phyloP scores from a whole-genome alignment of 2,113 vertebrate genomes.

The Bubo bubo region DNA sequence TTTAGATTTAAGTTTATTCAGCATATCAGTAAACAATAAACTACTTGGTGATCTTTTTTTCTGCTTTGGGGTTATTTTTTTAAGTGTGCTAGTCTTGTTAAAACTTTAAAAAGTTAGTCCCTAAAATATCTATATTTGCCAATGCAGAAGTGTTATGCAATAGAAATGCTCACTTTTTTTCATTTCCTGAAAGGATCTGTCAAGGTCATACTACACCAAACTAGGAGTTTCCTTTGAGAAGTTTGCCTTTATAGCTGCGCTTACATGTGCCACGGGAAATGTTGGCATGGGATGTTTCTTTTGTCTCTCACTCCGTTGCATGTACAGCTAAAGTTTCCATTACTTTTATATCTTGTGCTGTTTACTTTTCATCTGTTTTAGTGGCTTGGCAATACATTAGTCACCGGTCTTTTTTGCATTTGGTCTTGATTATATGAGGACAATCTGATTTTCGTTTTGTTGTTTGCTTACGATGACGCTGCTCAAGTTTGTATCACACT shows the following conservation, averaged over 20 bases:
- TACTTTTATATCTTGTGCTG: conserved; percentile 34
- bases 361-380: conserved; percentile 61
- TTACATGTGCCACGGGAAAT: background rate
- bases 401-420: conserved; percentile 55
- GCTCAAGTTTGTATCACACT: conserved; percentile 5
- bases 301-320: conserved; percentile 17
- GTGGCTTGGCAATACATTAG: conserved; percentile 71
- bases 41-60: background rate
- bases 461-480: background rate
- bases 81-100: background rate
- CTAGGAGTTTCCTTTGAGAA: background rate
- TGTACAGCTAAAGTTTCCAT: conserved; percentile 46
- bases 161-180: background rate
- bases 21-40: background rate
- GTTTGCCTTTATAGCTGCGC: background rate
- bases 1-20: background rate
- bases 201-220: background rate
- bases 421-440: conserved; percentile 59
- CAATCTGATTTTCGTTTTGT: conserved; percentile 43
- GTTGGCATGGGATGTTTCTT: conserved; percentile 7
- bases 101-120: background rate
- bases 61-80: background rate
- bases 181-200: background rate
- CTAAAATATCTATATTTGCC: background rate
- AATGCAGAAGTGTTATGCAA: background rate